A percentile compares a stretch with the other conserved stretches of the same genome.
phyloP scores from a whole-genome alignment of 2,113 vertebrate genomes.

The Catharus minimus region DNA sequence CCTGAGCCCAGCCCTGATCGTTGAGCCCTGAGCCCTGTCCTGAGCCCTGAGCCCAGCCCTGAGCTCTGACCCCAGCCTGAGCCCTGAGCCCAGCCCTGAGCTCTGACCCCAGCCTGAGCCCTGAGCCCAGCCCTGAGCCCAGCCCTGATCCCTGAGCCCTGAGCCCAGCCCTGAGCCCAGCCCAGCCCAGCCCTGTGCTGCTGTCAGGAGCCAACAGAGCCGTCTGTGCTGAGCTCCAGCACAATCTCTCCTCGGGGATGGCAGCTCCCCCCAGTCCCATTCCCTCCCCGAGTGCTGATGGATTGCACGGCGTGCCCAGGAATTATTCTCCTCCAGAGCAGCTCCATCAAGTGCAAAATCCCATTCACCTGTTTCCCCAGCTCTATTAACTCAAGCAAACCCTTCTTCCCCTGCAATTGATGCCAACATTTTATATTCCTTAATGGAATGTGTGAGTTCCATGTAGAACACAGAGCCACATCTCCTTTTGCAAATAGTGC shows the following conservation, averaged over 20 bases:
- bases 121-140: too few relatives aligned
- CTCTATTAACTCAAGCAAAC: neutral
- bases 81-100: too few relatives aligned
- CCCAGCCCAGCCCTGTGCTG: too few relatives aligned
- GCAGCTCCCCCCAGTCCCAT: neutral
- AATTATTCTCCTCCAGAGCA: neutral
- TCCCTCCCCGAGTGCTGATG: fast-evolving
- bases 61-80: too few relatives aligned
- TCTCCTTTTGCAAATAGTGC: neutral
- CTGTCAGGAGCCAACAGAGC: fast-evolving
- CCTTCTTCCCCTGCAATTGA: neutral
- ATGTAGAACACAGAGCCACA: neutral
- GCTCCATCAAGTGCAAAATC: neutral
- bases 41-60: too few relatives aligned
- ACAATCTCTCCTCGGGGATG: fast-evolving
- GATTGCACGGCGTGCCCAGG: neutral
- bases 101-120: too few relatives aligned
- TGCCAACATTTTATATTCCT: neutral
- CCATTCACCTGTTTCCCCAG: neutral
- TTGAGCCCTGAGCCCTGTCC: too few relatives aligned
- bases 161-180: too few relatives aligned
- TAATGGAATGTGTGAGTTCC: neutral
- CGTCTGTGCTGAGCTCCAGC: neutral
- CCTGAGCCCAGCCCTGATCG: too few relatives aligned
- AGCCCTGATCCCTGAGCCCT: too few relatives aligned